Evolutionary conservation across 2,113 vertebrate species (phyloP).

Genomic region (Nesoenas mayeri): DNA sequence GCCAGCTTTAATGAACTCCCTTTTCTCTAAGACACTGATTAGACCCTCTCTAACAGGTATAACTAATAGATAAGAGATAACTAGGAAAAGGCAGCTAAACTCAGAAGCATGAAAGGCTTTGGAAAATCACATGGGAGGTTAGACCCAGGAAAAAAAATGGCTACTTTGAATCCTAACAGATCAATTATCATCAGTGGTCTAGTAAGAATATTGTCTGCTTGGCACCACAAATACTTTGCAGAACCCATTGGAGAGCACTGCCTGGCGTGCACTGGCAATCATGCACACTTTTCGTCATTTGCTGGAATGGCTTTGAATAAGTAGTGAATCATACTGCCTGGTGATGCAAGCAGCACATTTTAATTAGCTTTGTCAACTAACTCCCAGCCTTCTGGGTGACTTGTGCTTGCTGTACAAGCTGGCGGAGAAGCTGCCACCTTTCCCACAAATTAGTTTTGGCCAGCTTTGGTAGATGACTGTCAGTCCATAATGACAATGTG

Average conservation of each 20-base stretch:
- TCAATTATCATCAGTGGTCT: not conserved
- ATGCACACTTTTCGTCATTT: not conserved
- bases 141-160: not conserved
- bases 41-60: not conserved
- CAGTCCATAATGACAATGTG: not conserved
- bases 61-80: not conserved
- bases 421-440: not conserved
- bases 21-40: not conserved
- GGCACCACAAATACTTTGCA: not conserved
- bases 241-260: not conserved
- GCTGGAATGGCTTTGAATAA: not conserved
- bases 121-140: not conserved
- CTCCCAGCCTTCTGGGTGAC: not conserved
- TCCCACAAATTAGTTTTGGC: not conserved
- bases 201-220: not conserved
- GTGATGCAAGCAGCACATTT: not conserved
- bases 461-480: not conserved
- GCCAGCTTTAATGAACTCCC: not conserved
- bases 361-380: not conserved
- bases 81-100: not conserved
- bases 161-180: not conserved
- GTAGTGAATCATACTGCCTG: not conserved
- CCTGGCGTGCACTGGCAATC: rapidly evolving
- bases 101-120: not conserved
- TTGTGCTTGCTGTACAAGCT: not conserved